Percentiles rank a stretch among this genome's conserved stretches.
Conservation (phyloP, 2,888 invertebrate species). For the Phlogophora meticulosa region DNA sequence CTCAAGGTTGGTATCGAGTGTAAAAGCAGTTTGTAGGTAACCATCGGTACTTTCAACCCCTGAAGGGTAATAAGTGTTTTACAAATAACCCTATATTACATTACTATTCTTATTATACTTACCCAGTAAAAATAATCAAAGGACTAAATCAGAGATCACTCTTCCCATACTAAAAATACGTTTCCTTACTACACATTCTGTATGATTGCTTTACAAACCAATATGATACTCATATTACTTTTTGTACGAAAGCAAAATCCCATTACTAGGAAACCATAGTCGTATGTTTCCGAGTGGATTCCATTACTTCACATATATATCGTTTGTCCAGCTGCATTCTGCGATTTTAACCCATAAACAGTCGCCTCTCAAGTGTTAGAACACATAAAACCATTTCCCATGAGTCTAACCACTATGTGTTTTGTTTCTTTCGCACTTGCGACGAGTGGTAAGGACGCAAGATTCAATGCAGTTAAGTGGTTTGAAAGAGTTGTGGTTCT, state of each 20-base stretch:
- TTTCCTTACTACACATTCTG: slow-evolving; percentile 7
- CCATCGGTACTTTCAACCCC: too few relatives aligned
- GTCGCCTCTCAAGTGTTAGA: slow-evolving; percentile 67
- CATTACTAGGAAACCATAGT: slow-evolving; percentile 39
- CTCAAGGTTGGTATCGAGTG: too few relatives aligned
- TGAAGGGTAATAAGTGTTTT: too few relatives aligned
- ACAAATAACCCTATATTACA: not conserved
- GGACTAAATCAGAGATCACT: not conserved
- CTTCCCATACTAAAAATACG: not conserved
- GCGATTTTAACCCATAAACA: slow-evolving; percentile 61
- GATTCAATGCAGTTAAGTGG: slow-evolving; percentile 42
- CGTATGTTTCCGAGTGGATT: slow-evolving; percentile 26
- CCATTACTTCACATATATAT: slow-evolving; percentile 49
- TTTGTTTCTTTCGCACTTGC: slow-evolving; percentile 47
- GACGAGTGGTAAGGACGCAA: slow-evolving; percentile 24
- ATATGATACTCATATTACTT: slow-evolving; percentile 28
- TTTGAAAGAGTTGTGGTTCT: slow-evolving; percentile 46
- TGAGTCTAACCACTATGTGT: slow-evolving; percentile 53
- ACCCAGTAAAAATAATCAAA: not conserved
- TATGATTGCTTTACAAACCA: slow-evolving; percentile 30
- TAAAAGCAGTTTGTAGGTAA: too few relatives aligned
- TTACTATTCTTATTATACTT: not conserved
- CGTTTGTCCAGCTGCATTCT: slow-evolving; percentile 67
- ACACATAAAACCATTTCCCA: slow-evolving; percentile 74
- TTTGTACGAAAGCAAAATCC: slow-evolving; percentile 35